Conservation (phyloP, 2,113 vertebrate species). For the Gadus chalcogrammus region DNA sequence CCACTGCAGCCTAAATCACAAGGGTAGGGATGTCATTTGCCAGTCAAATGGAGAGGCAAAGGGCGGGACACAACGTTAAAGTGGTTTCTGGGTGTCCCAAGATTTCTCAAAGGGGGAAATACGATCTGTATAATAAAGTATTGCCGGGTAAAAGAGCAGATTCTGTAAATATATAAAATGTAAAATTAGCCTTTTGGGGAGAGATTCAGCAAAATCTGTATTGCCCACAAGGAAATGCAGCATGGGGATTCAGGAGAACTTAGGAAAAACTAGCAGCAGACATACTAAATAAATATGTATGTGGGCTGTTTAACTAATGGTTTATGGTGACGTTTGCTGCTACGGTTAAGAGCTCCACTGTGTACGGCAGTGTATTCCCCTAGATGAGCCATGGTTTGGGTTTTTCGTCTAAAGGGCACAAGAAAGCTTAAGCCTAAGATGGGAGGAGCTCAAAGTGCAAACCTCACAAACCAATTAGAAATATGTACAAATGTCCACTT, state of each 20-base stretch:
- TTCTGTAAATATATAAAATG: constrained; percentile 63
- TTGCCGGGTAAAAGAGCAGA: constrained; percentile 28
- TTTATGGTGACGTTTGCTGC: constrained; percentile 18
- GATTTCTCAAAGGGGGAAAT: constrained; percentile 12
- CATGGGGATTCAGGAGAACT: constrained; percentile 30
- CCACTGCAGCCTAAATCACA: constrained; percentile 22
- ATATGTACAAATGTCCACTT: constrained; percentile 31
- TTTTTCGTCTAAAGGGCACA: not conserved
- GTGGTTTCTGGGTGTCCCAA: constrained; percentile 39
- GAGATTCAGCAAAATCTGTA: constrained; percentile 46
- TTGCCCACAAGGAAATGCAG: constrained; percentile 42
- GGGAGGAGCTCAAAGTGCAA: constrained; percentile 29
- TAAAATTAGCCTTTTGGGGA: constrained; percentile 47
- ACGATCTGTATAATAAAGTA: constrained; percentile 35
- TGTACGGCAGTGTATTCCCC: constrained; percentile 16
- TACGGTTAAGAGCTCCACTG: constrained; percentile 21
- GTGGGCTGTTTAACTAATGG: constrained; percentile 21
- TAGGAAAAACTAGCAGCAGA: constrained; percentile 36
- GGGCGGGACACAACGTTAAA: constrained; percentile 55
- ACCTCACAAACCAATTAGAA: constrained; percentile 20
- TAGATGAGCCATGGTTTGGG: not conserved
- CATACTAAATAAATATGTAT: constrained; percentile 20
- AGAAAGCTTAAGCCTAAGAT: constrained; percentile 22
- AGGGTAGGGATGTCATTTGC: constrained; percentile 10
- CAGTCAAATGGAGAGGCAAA: constrained; percentile 5